A percentile compares a stretch with the other conserved stretches of the same genome.
phyloP scores from a whole-genome alignment of 2,797 vertebrate species.

The Xerus rutilus region DNA sequence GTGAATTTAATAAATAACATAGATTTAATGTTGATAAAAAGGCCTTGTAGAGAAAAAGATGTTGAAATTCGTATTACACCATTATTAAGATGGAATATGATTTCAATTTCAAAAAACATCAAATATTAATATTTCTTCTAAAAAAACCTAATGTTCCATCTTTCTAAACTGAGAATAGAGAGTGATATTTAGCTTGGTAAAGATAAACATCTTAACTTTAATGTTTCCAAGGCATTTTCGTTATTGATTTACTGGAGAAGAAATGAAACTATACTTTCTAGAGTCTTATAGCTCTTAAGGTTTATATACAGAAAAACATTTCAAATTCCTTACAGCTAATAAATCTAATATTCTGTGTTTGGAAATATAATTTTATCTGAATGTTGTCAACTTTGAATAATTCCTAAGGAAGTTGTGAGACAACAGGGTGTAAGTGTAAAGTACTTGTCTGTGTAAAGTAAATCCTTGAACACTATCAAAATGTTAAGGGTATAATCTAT shows the following conservation, averaged over 20 bases:
- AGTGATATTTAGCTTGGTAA: background rate
- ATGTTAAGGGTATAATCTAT: background rate
- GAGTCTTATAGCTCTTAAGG: background rate
- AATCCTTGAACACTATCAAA: background rate
- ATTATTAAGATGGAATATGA: conserved; percentile 50
- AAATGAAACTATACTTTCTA: background rate
- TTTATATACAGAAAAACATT: background rate
- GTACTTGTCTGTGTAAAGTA: background rate
- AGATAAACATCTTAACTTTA: conserved; percentile 32
- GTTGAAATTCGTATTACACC: background rate
- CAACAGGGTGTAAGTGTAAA: background rate
- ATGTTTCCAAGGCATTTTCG: background rate
- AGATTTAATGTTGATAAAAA: conserved; percentile 32
- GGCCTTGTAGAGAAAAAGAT: background rate
- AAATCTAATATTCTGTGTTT: background rate
- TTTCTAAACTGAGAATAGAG: conserved; percentile 40
- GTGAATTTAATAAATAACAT: conserved; percentile 30
- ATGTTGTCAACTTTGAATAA: background rate
- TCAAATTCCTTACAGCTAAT: conserved; percentile 6
- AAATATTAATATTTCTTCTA: conserved; percentile 1
- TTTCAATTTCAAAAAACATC: conserved; percentile 49
- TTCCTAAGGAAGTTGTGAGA: background rate
- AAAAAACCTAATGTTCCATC: conserved; percentile 6
- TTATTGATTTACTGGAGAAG: background rate
- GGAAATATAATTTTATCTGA: background rate